Conservation (phyloP, 2,113 vertebrate genomes). For the Gallinago jamesoni region DNA sequence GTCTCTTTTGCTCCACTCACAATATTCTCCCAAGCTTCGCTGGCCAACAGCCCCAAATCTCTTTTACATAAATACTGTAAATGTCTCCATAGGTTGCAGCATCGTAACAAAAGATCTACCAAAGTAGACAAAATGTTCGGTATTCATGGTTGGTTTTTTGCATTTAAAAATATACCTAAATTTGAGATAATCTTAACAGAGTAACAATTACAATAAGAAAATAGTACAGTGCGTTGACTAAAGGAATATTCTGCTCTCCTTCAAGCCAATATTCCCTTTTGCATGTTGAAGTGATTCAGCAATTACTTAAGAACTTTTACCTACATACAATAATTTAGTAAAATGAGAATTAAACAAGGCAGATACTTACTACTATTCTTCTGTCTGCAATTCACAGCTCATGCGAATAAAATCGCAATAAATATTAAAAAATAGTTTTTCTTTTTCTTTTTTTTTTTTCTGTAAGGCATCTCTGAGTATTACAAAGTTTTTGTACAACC, state of each 20-base stretch:
- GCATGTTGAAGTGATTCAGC: conserved; percentile 76
- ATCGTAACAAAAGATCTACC: conserved; percentile 73
- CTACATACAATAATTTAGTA: conserved; percentile 73
- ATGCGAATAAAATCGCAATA: conserved; percentile 70
- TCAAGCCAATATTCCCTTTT: conserved; percentile 72
- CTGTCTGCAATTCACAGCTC: conserved; percentile 69
- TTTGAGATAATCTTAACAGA: conserved; percentile 79
- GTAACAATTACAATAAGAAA: conserved; percentile 79
- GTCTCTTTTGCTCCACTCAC: neutral
- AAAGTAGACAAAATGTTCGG: conserved; percentile 74
- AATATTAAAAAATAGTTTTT: conserved; percentile 72
- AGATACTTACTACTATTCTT: conserved; percentile 62
- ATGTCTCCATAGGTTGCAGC: conserved; percentile 78
- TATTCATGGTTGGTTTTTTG: conserved; percentile 56
- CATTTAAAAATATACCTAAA: conserved; percentile 78
- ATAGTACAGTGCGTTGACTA: conserved; percentile 83
- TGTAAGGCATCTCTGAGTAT: conserved; percentile 78
- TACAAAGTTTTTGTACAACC: conserved; percentile 71
- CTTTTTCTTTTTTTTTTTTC: conserved; percentile 6
- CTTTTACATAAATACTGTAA: conserved; percentile 86
- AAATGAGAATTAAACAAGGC: conserved; percentile 64
- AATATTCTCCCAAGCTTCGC: neutral
- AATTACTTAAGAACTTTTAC: conserved; percentile 69
- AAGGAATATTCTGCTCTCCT: conserved; percentile 66
- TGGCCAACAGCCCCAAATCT: conserved; percentile 9